Evolutionary conservation across 2,113 vertebrate genomes (phyloP), one percentile per base, ranked within the genome.

Genomic region (Variabilichromis moorii): DNA sequence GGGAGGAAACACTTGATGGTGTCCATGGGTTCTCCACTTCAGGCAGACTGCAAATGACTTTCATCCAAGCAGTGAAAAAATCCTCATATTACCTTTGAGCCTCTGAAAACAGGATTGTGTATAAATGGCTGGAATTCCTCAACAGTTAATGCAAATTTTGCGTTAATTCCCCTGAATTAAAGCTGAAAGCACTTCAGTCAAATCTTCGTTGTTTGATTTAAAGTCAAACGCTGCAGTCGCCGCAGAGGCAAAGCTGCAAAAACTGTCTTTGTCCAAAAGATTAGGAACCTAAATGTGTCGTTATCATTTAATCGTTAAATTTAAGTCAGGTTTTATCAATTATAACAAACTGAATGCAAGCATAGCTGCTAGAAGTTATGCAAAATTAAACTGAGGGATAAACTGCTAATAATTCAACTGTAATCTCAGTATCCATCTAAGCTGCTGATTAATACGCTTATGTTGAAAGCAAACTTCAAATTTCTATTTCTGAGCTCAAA

Each of bases 181-280:
- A 45, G n/a, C 66, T 26, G 66, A 71, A 71, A 24, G 12, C 37
- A 71, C 66, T 6, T 1, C 37, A 71, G 1, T 71, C 12, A 16
- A 0, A 71, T 7, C 13, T 42, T 16, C 1, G 2, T 10, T 0
- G 68, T 17, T 45, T 17, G 13, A 68, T 40, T 40, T 8, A 4
- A 68, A 45, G 21, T 10, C 66, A 42, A 45, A 3, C 8, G 13
- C 9, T 4, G 37, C 0, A 66, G 66, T 24, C 35, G 5, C 40
- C 1, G 13, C 66, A 71, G 3, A 71, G 37, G n/a, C 66, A 42
- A 71, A 42, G 21, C 8, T 6, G 8, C 66, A 42, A 26, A 73
- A 73, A 17, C 37, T 2, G 8, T 40, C 66, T 24, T 42, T 14
- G 63, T 68, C 63, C 6, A 66, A 66, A 66, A 66, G 19, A 66